Base-by-base conservation (phyloP, 2,888 invertebrate species). In the Pristionchus entomophagus region DNA sequence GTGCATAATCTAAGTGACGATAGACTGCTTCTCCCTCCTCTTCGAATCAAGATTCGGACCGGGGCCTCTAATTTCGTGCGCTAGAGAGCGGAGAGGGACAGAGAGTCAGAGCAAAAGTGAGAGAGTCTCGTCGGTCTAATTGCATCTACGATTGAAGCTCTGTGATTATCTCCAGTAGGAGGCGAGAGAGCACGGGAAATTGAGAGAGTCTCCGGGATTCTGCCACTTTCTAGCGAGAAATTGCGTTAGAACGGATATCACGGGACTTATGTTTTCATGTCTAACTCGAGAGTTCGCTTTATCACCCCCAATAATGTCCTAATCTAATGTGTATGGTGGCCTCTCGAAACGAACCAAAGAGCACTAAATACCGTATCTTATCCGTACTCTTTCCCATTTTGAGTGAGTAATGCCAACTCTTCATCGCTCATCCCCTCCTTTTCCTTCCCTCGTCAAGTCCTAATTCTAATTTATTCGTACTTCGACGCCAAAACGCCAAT, bases 391-490 rank as follows among this genome's bases (percentile, higher is more conserved):
- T 73, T 41, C 22, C 73, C 41, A 22, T 22, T n/a, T 26, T 22
- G 6, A 8, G 19, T 8, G 22, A 12, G 73, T 41, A 41, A 41
- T 73, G n/a, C n/a, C 41, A 26, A 73, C 41, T 38, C 41, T 38
- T 32, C 69, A 10, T 29, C 65, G 12, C 38, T 73, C 73, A n/a
- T 41, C 41, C 41, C n/a, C 17, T 45, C 73, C 41, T n/a, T n/a
- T n/a, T n/a, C n/a, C n/a, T n/a, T n/a, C n/a, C n/a, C n/a, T n/a
- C n/a, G n/a, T n/a, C 26, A 8, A 73, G 73, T 73, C 73, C 41
- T 73, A 73, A 73, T 73, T 73, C 73, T 73, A 73, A 73, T 73
- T 73, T 73, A 73, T 73, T 73, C 73, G 73, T 73, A 35, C 73
- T 41, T 73, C 41, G 22, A 73, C 73, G 73, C 41, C 73, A 73